A percentile compares a stretch with the other conserved stretches of the same genome.
phyloP scores from a whole-genome alignment of 2,113 vertebrate species.

The Gobio gobio region DNA sequence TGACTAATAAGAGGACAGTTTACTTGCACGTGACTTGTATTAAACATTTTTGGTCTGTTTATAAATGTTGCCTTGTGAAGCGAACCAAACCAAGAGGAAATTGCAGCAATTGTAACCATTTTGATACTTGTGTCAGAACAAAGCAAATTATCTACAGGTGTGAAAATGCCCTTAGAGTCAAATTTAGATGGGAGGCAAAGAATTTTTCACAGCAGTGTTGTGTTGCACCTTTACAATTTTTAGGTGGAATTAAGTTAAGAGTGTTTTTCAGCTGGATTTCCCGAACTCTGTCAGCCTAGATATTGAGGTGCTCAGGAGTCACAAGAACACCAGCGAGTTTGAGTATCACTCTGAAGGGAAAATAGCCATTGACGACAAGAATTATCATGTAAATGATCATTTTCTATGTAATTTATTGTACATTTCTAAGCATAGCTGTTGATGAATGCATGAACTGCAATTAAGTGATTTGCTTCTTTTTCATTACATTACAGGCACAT shows the following conservation, averaged over 20 bases:
- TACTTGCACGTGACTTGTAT: too few relatives aligned
- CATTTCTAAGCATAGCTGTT: background rate
- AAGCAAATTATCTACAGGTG: too few relatives aligned
- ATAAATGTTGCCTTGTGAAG: too few relatives aligned
- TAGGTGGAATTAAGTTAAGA: background rate
- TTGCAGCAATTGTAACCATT: too few relatives aligned
- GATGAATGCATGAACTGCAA: background rate
- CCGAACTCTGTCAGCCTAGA: slow-evolving; percentile 74
- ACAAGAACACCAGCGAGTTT: slow-evolving; percentile 64
- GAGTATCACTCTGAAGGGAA: slow-evolving; percentile 68
- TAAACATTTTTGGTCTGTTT: too few relatives aligned
- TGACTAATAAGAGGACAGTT: too few relatives aligned
- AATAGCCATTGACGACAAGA: slow-evolving; percentile 67
- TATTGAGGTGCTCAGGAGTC: slow-evolving; percentile 72
- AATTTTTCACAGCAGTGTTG: background rate
- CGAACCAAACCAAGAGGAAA: too few relatives aligned
- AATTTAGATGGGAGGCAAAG: background rate
- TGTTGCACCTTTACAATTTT: background rate
- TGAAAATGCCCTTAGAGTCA: background rate
- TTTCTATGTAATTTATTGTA: background rate
- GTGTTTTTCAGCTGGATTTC: slow-evolving; percentile 72
- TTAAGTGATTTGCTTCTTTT: background rate
- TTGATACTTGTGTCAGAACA: too few relatives aligned
- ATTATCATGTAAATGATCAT: slow-evolving; percentile 72
- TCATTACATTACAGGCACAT: slow-evolving; percentile 64